A percentile compares a stretch with the other conserved stretches of the same genome.
phyloP scores from a whole-genome alignment of 1,140 invertebrate species.

The Leptinotarsa lineolata region DNA sequence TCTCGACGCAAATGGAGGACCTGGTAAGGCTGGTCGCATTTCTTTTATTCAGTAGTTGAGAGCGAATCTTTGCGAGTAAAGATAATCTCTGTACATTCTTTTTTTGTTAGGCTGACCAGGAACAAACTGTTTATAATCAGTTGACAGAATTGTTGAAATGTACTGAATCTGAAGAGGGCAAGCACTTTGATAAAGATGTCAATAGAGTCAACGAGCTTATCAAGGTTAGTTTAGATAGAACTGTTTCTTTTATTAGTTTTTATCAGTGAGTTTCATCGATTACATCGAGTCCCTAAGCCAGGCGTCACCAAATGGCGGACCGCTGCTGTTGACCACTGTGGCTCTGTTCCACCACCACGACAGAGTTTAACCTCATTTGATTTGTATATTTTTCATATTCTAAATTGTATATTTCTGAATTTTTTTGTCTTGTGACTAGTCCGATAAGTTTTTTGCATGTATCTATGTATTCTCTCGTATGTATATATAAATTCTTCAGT shows the following conservation, averaged over 20 bases:
- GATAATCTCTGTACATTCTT: not conserved
- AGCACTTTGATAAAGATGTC: constrained; percentile 66
- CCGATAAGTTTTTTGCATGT: no score
- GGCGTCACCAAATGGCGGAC: no score
- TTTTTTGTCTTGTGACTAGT: no score
- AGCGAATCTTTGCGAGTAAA: not conserved
- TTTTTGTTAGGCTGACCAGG: constrained; percentile 59
- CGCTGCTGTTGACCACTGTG: constrained; percentile 32
- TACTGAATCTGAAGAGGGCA: constrained; percentile 68
- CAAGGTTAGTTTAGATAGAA: constrained; percentile 61
- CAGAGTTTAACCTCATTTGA: constrained; percentile 52
- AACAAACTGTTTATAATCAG: constrained; percentile 66
- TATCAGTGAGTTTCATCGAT: no score
- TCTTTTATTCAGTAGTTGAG: not conserved
- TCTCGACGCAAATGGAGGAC: constrained; percentile 91
- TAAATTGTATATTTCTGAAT: no score
- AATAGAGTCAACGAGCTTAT: constrained; percentile 77
- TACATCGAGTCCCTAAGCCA: no score
- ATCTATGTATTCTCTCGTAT: no score
- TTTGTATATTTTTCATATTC: no score
- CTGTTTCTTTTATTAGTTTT: no score
- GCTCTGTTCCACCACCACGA: constrained; percentile 50
- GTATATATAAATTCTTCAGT: no score
- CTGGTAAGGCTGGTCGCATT: constrained; percentile 65
- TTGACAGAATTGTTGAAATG: constrained; percentile 67